Base-by-base conservation (phyloP, 2,888 invertebrate species). In the Phymatocera aterrima region DNA sequence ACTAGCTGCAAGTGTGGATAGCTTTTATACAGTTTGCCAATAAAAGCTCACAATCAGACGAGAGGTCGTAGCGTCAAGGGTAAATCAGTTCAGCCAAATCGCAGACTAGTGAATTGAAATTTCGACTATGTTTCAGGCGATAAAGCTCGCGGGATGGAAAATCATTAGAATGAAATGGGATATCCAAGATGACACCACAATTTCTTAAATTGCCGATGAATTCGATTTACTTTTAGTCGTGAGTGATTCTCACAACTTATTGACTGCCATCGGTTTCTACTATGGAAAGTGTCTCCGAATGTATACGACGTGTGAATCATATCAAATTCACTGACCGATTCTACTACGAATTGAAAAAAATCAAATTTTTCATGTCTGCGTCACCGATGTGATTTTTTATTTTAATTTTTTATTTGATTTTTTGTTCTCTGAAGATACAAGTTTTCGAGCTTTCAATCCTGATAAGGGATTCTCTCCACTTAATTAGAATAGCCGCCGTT, bases 1-100 rank as follows among this genome's bases (percentile, higher is more conserved):
- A 31, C 8, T 15, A 46, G 18, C 31, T 70, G 51, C 31, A 34
- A 48, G 51, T 70, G 48, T 46, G 37, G 18, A 70, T 51, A 48
- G 31, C 18, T 34, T 70, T 24, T n/a, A 18, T 31, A 46, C 51
- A n/a, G 34, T 28, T 70, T 48, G 70, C 70, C 34, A 48, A 70
- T 34, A 34, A 70, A 70, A 70, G 31, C 48, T 70, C n/a, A 24
- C 8, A n/a, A n/a, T n/a, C n/a, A 18, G 34, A 37, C 37, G 37
- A 34, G 18, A 37, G 61, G 46, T 68, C 46, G 46, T 68, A 46
- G 68, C 46, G 43, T 21, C 24, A 43, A 46, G 68, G 28, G 15
- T 46, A n/a, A 68, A 68, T 40, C 43, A 21, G 21, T 18, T 37
- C 15, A 65, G 6, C 12, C 21, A 65, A 21, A 34, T 31, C 12